phyloP scores from a whole-genome alignment of 2,888 invertebrate species.

The Lepas anatifera region DNA sequence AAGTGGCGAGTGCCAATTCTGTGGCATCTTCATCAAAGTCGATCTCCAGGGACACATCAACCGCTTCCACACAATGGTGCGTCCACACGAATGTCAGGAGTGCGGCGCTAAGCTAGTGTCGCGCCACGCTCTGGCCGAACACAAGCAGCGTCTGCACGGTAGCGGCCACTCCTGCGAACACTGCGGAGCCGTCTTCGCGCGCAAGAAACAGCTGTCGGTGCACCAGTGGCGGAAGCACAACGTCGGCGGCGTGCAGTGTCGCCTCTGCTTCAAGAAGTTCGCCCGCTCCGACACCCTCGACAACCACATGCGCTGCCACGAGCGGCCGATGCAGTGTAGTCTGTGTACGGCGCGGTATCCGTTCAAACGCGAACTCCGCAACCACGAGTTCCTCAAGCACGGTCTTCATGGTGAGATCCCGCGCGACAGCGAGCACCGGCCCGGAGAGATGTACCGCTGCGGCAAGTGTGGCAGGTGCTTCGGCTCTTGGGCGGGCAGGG shows the following conservation, averaged over 20 bases:
- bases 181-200: not conserved
- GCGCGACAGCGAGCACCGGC: constrained; percentile 1
- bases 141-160: not conserved
- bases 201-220: constrained; percentile 8
- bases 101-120: not conserved
- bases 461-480: constrained; percentile 8
- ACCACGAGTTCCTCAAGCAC: constrained; percentile 3
- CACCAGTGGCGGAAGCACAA: not conserved
- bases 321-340: not conserved
- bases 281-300: constrained; percentile 7
- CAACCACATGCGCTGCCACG: constrained; percentile 8
- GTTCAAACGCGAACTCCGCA: constrained; percentile 8
- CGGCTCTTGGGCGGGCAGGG: constrained; percentile 3
- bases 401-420: constrained; percentile 10
- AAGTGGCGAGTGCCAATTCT: not conserved
- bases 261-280: not conserved
- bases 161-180: not conserved
- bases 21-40: constrained; percentile 3
- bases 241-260: constrained; percentile 3
- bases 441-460: constrained; percentile 7
- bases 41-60: constrained; percentile 10
- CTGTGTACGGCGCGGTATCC: not conserved
- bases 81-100: not conserved
- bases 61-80: constrained; percentile 11
- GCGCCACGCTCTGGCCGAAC: constrained; percentile 8